phyloP scores from a whole-genome alignment of 2,888 invertebrate species.

The Tipula lateralis region DNA sequence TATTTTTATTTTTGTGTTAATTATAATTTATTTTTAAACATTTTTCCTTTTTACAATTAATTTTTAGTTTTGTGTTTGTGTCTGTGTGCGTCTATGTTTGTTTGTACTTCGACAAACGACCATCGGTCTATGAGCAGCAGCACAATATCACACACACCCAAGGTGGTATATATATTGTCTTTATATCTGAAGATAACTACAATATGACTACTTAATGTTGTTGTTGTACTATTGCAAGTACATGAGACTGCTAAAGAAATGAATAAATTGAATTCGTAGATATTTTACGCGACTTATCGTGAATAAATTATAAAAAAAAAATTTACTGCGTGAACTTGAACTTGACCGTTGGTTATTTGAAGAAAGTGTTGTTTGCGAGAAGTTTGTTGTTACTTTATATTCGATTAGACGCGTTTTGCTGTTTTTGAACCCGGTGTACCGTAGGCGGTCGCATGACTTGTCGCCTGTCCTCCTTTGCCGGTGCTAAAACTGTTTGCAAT shows the following conservation, averaged over 20 bases:
- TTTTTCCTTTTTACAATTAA: not conserved
- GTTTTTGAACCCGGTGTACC: constrained; percentile 43
- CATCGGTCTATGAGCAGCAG: not conserved
- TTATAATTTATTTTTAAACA: not conserved
- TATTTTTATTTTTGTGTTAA: not conserved
- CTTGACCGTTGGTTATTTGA: not conserved
- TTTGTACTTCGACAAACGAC: not conserved
- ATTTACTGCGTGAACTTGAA: not conserved
- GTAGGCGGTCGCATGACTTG: constrained; percentile 49
- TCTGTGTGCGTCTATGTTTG: no score
- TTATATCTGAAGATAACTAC: not conserved
- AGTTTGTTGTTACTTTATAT: not conserved
- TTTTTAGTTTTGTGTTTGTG: no score
- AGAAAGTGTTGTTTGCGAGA: not conserved
- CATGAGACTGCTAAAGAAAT: not conserved
- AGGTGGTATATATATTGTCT: not conserved
- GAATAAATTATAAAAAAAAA: not conserved
- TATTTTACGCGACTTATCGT: not conserved
- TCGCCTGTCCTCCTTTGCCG: constrained; percentile 47
- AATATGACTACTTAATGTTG: not conserved
- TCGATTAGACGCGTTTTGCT: constrained; percentile 28
- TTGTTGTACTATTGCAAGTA: not conserved
- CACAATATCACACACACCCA: not conserved
- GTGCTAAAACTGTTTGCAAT: constrained; percentile 50
- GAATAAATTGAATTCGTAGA: not conserved